Base-by-base conservation (phyloP, 1,140 invertebrate species). In the Ceratina calcarata region DNA sequence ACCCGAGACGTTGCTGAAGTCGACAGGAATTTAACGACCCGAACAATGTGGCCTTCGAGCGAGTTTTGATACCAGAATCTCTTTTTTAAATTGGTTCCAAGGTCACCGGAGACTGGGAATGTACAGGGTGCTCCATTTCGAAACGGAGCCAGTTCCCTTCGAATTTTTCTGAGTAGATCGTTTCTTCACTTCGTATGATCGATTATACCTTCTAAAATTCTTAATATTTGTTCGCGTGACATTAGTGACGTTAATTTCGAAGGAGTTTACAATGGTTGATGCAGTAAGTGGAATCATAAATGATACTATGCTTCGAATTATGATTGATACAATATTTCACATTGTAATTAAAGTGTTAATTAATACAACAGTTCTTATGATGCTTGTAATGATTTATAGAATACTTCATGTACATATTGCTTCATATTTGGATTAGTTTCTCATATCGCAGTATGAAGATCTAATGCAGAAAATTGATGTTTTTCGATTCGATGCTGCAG, bases 31-130 rank as follows among this genome's bases (percentile, higher is more conserved):
- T 60, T n/a, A n/a, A n/a, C n/a, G n/a, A n/a, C n/a, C n/a, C n/a
- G n/a, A n/a, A n/a, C n/a, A n/a, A n/a, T n/a, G 22, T 45, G 60
- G 20, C 71, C 71, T 73, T 73, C 60, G 60, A 15, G 18, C 37
- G 20, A 53, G n/a, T 71, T 60, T 60, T 60, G 20, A 71, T 60
- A 71, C 27, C 18, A 62, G 16, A 2, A 51, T 64, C 45, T 53
- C 60, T 51, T 64, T 53, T 64, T 64, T 64, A 53, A 73, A 64
- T 22, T 55, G 55, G 16, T 22, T 60, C 8, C 69, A 60, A 71
- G 69, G 69, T 16, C 32, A 45, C n/a, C 68, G 51, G 13, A 18
- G 20, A 20, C 32, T 37, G 18, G 53, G 0, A 15, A 37, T 58
- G 13, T 10, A 20, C 51, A n/a, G 22, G 51, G 27, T 70, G 16